Evolutionary conservation across 53 echinoderm and acorn worm genomes (phyloP), one percentile per base, ranked within the genome.

Genomic region (Stichopus horrens): DNA sequence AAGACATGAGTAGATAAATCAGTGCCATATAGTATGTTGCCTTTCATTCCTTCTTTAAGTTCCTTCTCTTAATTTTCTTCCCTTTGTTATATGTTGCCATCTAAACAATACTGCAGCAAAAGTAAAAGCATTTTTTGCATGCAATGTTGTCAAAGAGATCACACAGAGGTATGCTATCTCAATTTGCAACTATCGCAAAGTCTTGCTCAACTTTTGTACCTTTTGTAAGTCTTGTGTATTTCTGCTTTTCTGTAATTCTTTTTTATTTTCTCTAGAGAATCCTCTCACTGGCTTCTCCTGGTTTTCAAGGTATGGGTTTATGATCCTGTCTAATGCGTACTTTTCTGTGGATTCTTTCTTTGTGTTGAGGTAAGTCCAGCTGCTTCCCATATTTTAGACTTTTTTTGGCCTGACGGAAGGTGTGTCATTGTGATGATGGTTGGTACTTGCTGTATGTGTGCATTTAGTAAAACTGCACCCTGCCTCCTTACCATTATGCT

Each of bases 321-420:
- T 96, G 55, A 89, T 63, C 5, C 22, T 99, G 5, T 20, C 71
- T 7, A 99, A 94, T 87, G 96, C 94, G 10, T 92, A 87, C 77
- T 93, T 89, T 55, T 88, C 99, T 8, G 99, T 99, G 53, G 99
- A 99, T 75, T 83, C 91, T 8, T 99, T 99, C 89, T 99, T 99
- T 82, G 90, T 99, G 58, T 54, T 99, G 7, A 96, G 99, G 99
- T 95, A 90, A 90, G 71, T 16, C n/a, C 68, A 11, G 23, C n/a
- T 59, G 11, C 59, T 59, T 8, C n/a, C 18, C 14, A n/a, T 71
- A 18, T 16, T 71, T 21, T 51, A 76, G 23, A 76, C 4, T 76
- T 21, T 23, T 54, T 11, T 76, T 21, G 0, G 9, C 9, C 0
- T 11, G 11, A 11, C 52, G 23, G 66, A 65, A n/a, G n/a, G n/a